Conservation (phyloP, 2,113 vertebrate species). For the Laticauda laticaudata region DNA sequence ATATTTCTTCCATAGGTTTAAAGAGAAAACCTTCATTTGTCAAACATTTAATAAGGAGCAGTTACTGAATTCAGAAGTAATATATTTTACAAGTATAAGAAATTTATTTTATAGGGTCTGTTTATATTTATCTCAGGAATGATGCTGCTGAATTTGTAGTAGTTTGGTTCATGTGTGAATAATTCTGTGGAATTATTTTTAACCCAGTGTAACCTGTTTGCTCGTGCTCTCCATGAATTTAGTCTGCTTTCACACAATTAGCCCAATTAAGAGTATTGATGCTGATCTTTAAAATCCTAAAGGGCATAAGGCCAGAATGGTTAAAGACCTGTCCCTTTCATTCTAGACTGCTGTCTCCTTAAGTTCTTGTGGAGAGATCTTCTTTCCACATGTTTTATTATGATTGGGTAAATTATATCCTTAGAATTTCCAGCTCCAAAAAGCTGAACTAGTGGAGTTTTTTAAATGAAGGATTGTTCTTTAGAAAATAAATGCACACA, state of each 20-base stretch:
- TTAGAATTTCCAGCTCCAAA: background rate
- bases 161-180: background rate
- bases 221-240: background rate
- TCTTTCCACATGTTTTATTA: background rate
- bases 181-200: background rate
- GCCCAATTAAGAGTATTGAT: background rate
- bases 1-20: background rate
- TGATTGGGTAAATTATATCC: background rate
- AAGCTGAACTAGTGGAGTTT: background rate
- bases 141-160: background rate
- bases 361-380: background rate
- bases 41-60: background rate
- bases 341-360: background rate
- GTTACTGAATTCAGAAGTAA: background rate
- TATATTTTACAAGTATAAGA: conserved; percentile 26
- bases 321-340: background rate
- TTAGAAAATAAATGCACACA: background rate
- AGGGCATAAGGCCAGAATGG: background rate
- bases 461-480: background rate
- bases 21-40: background rate
- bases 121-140: conserved; percentile 31
- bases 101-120: background rate
- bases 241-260: background rate
- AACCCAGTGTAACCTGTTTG: background rate
- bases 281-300: background rate